phyloP scores from a whole-genome alignment of 1,140 invertebrate genomes.

The Drosophila elegans region DNA sequence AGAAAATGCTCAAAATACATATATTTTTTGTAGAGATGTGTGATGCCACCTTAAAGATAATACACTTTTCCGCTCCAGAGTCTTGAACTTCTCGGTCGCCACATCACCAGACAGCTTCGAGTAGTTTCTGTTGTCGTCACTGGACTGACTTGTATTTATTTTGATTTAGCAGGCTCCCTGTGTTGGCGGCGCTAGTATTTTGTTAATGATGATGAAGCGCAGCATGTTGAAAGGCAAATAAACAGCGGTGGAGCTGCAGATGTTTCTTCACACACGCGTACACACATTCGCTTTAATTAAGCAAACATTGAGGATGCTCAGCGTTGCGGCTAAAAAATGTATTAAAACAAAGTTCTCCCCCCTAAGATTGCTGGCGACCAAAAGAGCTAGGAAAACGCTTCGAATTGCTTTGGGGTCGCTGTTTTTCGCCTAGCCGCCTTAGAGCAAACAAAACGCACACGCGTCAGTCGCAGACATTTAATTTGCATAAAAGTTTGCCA shows the following conservation, averaged over 20 bases:
- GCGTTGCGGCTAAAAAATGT: constrained; percentile 74
- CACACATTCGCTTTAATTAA: constrained; percentile 66
- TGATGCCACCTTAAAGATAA: not conserved
- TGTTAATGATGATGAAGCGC: constrained; percentile 82
- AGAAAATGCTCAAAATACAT: not conserved
- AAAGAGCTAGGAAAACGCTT: constrained; percentile 36
- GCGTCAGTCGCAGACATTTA: constrained; percentile 77
- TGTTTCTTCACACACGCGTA: constrained; percentile 25
- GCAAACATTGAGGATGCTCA: constrained; percentile 70
- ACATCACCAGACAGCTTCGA: constrained; percentile 36
- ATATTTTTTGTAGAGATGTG: not conserved
- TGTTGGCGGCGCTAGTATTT: constrained; percentile 56
- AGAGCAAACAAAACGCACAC: constrained; percentile 78
- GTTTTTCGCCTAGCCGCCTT: constrained; percentile 41
- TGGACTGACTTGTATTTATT: constrained; percentile 63
- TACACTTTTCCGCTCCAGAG: not conserved
- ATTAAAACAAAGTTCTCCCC: constrained; percentile 64
- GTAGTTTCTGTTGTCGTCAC: constrained; percentile 29
- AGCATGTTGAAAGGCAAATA: constrained; percentile 77
- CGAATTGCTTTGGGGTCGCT: constrained; percentile 23
- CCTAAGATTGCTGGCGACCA: constrained; percentile 9
- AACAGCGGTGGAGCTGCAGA: constrained; percentile 47
- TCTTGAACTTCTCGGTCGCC: constrained; percentile 37
- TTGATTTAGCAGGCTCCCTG: constrained; percentile 63
- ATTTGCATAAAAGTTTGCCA: constrained; percentile 79